Conservation (phyloP, 1,140 invertebrate genomes). For the Brachionus rubens region DNA sequence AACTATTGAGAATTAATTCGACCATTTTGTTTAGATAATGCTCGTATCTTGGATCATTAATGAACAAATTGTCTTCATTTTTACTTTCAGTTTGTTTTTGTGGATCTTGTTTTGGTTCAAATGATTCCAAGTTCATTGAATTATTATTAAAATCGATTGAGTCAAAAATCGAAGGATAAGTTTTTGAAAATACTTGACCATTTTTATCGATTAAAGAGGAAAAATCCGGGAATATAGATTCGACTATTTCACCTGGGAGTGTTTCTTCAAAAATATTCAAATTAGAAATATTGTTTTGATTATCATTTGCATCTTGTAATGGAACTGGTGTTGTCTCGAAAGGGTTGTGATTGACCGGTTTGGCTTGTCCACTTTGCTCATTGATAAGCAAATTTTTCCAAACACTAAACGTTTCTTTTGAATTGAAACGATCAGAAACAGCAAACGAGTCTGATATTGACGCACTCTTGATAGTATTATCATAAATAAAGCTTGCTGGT, state of each 20-base stretch:
- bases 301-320: too few species aligned
- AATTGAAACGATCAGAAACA: background rate
- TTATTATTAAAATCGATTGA: background rate
- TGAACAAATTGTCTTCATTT: too few species aligned
- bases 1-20: background rate
- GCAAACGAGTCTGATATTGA: background rate
- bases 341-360: background rate
- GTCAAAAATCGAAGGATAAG: background rate
- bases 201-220: background rate
- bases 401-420: background rate
- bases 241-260: background rate
- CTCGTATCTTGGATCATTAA: background rate
- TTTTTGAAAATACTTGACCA: background rate
- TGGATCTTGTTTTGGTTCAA: too few species aligned
- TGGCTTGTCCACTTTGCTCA: too few species aligned
- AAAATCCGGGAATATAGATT: background rate
- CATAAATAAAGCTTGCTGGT: background rate
- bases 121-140: too few species aligned
- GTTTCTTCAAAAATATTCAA: constrained; percentile 9
- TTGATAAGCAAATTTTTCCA: background rate
- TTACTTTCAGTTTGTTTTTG: too few species aligned
- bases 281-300: background rate
- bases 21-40: background rate
- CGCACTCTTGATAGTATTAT: background rate
- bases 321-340: background rate